Evolutionary conservation across 2,888 invertebrate genomes (phyloP).

Genomic region (Meta bourneti): DNA sequence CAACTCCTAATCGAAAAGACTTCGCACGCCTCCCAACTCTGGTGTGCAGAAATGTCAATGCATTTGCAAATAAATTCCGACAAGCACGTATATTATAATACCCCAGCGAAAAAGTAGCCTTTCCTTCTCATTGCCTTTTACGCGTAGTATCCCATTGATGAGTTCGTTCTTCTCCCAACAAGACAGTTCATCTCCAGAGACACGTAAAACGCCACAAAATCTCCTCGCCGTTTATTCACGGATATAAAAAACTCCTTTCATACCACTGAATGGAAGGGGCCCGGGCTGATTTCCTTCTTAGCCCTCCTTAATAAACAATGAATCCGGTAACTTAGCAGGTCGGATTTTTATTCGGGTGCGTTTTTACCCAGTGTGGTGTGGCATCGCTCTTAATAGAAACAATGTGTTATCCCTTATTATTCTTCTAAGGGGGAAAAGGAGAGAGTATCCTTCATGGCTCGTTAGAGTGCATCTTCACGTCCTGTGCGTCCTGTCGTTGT

Average conservation of each 20-base stretch:
- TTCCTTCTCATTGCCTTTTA: not conserved
- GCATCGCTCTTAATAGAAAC: slow-evolving; percentile 13
- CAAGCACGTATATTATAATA: no score
- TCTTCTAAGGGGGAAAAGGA: not conserved
- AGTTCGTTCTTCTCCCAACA: not conserved
- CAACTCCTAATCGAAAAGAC: no score
- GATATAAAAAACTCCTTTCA: slow-evolving; percentile 17
- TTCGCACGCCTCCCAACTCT: no score
- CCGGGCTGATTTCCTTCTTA: slow-evolving; percentile 22
- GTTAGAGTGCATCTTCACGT: slow-evolving; percentile 39
- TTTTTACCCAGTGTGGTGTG: not conserved
- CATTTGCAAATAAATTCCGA: no score
- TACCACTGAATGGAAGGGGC: not conserved
- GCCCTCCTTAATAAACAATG: slow-evolving; percentile 43
- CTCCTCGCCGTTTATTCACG: slow-evolving; percentile 25
- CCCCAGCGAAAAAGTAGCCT: no score
- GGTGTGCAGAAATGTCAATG: no score
- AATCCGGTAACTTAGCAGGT: slow-evolving; percentile 21
- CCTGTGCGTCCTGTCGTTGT: not conserved
- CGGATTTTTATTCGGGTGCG: not conserved
- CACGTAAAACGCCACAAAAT: slow-evolving; percentile 20
- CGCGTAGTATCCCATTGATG: not conserved
- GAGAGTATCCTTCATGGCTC: slow-evolving; percentile 9
- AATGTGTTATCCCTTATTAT: slow-evolving; percentile 7
- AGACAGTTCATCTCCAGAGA: slow-evolving; percentile 3